Base-by-base conservation (phyloP, 2,797 vertebrate species). In the Hippocampus kuda region DNA sequence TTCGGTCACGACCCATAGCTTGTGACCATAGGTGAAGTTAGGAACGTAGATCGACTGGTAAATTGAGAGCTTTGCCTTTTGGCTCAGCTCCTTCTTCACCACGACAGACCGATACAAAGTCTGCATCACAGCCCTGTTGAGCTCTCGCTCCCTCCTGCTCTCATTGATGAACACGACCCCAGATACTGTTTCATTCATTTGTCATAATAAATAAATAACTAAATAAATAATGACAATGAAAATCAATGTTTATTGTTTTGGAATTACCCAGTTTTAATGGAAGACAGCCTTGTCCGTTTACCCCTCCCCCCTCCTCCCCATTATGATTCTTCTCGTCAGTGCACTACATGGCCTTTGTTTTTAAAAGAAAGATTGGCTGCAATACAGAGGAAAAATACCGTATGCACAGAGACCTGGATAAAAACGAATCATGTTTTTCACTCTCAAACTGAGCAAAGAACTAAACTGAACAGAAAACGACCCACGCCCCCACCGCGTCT, bases 401-500 rank as follows among this genome's bases (percentile, higher is more conserved):
- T 77, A 77, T 72, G 78, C 79, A 68, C 62, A 80, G 77, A 84
- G 84, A 89, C 83, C 85, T 87, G 81, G 76, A 86, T 73, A 88
- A 83, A 88, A 88, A 75, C 66, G 86, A 90, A 92, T 90, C 88
- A 77, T 78, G 84, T 91, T 92, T 89, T 90, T 85, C 81, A 75
- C 86, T 79, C 76, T 73, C 69, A 79, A 76, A 83, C 82, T 74
- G 74, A 85, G 82, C 86, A 74, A 82, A 84, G 78, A 83, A 84
- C 75, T 24, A 4, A 38, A 69, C 81, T 68, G 69, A 63, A 73
- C 61, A 82, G 80, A 87, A 82, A 85, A 83, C 83, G 66, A 76
- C 67, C 79, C 77, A 77, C 53, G 72, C 24, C 4, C 12, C 5
- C 18, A n/a, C 68, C 16, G 11, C 18, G 71, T 30, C 67, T 71